phyloP scores from a whole-genome alignment of 2,113 vertebrate genomes.

The Bolborhynchus lineola region DNA sequence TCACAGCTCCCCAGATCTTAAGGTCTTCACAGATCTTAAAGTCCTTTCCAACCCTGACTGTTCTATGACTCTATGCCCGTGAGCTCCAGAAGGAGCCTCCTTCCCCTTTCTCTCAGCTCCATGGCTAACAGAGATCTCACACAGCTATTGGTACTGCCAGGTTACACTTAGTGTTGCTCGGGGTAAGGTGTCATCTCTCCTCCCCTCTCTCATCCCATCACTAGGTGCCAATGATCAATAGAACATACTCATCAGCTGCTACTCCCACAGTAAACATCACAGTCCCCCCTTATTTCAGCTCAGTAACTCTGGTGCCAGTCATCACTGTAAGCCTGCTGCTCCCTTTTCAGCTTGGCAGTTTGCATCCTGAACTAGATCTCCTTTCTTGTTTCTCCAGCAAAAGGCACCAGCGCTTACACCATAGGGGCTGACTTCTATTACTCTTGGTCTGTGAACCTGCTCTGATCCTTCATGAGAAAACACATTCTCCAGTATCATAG shows the following conservation, averaged over 20 bases:
- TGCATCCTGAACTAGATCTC: background rate
- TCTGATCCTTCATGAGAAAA: background rate
- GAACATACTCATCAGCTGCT: background rate
- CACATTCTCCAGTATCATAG: background rate
- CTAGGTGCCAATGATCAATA: background rate
- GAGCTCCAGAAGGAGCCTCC: background rate
- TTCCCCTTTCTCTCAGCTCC: background rate
- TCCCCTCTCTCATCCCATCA: background rate
- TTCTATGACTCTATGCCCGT: too few relatives aligned
- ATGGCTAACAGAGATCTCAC: too few relatives aligned
- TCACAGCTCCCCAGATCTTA: too few relatives aligned
- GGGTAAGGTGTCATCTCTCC: background rate
- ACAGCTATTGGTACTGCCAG: background rate
- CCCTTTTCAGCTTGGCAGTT: background rate
- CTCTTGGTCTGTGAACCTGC: background rate
- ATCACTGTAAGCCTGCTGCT: background rate
- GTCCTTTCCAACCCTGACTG: too few relatives aligned
- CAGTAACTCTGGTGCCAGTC: background rate
- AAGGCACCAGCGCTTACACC: background rate
- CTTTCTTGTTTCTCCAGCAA: background rate
- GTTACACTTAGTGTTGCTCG: background rate
- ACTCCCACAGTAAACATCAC: background rate
- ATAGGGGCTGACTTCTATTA: background rate
- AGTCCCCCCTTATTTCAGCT: background rate
- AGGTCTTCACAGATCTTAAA: too few relatives aligned